Percentiles rank a stretch among this genome's conserved stretches.
Evolutionary conservation across 2,888 invertebrate species (phyloP).

Genomic region (Agriopis marginaria): DNA sequence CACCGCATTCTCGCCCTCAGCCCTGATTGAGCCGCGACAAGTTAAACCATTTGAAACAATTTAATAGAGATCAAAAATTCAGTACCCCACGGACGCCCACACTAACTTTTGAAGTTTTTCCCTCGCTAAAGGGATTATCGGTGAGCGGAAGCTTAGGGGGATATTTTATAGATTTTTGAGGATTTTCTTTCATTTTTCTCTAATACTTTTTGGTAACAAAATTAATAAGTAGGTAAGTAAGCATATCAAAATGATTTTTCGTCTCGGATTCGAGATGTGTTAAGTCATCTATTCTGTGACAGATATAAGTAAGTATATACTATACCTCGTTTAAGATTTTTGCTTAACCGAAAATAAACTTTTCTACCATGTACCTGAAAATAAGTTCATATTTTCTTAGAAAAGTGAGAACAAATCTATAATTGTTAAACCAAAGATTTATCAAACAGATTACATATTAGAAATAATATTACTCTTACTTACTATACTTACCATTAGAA

Average conservation of each 20-base stretch:
- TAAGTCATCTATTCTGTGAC: too few relatives aligned
- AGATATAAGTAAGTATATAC: too few relatives aligned
- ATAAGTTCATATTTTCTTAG: too few relatives aligned
- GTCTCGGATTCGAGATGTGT: neutral
- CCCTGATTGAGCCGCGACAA: constrained; percentile 86
- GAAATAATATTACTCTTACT: too few relatives aligned
- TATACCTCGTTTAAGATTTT: too few relatives aligned
- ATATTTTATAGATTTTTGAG: constrained; percentile 76
- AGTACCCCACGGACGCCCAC: constrained; percentile 77
- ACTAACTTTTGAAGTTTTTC: constrained; percentile 87
- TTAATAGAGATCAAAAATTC: constrained; percentile 87
- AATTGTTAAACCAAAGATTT: too few relatives aligned
- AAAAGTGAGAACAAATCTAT: too few relatives aligned
- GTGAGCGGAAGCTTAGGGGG: constrained; percentile 78
- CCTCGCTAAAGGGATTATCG: constrained; percentile 85
- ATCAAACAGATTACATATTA: too few relatives aligned
- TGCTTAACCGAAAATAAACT: too few relatives aligned
- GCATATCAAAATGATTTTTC: neutral
- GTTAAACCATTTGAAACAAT: constrained; percentile 87
- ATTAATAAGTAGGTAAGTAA: neutral
- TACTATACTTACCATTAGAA: too few relatives aligned
- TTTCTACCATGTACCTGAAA: too few relatives aligned
- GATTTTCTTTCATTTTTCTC: constrained; percentile 70
- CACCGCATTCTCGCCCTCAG: constrained; percentile 50
- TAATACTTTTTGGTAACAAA: constrained; percentile 50